Evolutionary conservation across 2,113 vertebrate species (phyloP), one percentile per base, ranked within the genome.

Genomic region (Sinocyclocheilus rhinocerous): DNA sequence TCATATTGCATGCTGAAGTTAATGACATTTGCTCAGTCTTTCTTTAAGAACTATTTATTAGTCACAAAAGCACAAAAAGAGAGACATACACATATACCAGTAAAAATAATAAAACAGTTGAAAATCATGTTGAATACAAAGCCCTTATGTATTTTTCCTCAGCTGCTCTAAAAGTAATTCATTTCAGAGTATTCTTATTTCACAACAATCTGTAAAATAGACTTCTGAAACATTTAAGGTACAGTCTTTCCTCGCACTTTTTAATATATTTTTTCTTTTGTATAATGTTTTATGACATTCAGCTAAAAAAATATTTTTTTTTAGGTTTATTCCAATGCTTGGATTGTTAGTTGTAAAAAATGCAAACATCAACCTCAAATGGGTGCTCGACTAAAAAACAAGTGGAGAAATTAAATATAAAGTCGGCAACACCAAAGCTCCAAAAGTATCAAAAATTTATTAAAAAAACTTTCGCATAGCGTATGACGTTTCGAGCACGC

Each of bases 271-370:
- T 50, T 6, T 52, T 42, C 13, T 5, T 65, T 13, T 65, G 11
- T 15, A 12, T 26, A 65, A 61, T 61, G 22, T 52, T 59, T 65
- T 67, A 26, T 63, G 24, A 65, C 4, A 65, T 65, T 65, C 4
- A 6, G 6, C 4, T 5, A 72, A 39, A 9, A 42, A 45, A 36
- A 20, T 9, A 45, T 42, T 72, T n/a, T n/a, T n/a, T n/a, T n/a
- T 72, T 4, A 36, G 15, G 18, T 18, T 33, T 42, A n/a, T 42
- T 42, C 45, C 86, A 13, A 91, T 33, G 67, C 33, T 39, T 72
- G 1, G 15, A 33, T 33, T 69, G 33, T 72, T 45, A 45, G 42
- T 45, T 2, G 42, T 9, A 42, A 9, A 42, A 9, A 1, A 36
- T 36, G 42, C 42, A 42, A 42, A 42, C 42, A 42, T 42, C 42